A percentile compares a stretch with the other conserved stretches of the same genome.
phyloP scores from a whole-genome alignment of 1,140 invertebrate genomes.

The Eciton burchellii region DNA sequence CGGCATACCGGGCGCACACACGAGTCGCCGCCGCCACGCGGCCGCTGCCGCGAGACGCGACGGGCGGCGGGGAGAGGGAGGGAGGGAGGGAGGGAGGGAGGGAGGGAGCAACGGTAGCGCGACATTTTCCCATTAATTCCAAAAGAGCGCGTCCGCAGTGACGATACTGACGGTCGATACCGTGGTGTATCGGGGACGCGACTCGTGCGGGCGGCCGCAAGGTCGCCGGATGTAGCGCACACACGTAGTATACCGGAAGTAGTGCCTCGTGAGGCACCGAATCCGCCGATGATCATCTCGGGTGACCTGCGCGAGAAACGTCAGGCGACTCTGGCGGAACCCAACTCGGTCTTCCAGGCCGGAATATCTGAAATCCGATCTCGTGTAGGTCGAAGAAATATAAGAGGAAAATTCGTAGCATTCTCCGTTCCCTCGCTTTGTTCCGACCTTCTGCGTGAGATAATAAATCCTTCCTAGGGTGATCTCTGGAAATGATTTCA shows the following conservation, averaged over 20 bases:
- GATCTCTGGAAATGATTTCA: too few species aligned
- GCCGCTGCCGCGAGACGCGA: background rate
- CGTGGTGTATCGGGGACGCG: conserved; percentile 35
- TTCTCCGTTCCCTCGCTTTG: too few species aligned
- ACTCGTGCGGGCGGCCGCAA: conserved; percentile 34
- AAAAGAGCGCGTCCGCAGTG: conserved; percentile 45
- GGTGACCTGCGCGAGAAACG: background rate
- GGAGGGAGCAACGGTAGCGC: background rate
- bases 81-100: background rate
- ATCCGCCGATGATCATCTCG: too few species aligned
- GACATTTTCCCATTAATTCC: conserved; percentile 49
- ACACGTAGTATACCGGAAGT: conserved; percentile 40
- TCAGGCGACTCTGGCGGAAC: too few species aligned
- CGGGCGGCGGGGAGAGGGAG: background rate
- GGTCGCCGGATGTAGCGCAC: conserved; percentile 47
- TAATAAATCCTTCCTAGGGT: too few species aligned
- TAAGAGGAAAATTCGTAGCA: too few species aligned
- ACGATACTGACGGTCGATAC: conserved; percentile 53
- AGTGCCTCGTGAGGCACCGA: conserved; percentile 1
- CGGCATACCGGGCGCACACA: conserved; percentile 57
- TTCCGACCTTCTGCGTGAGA: too few species aligned
- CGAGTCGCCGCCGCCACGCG: conserved; percentile 62
- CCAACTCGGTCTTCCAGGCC: too few species aligned
- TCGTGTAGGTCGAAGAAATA: too few species aligned
- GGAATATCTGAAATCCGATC: too few species aligned